Conservation (phyloP, 2,888 invertebrate genomes). For the Scaptomyza tumidula region DNA sequence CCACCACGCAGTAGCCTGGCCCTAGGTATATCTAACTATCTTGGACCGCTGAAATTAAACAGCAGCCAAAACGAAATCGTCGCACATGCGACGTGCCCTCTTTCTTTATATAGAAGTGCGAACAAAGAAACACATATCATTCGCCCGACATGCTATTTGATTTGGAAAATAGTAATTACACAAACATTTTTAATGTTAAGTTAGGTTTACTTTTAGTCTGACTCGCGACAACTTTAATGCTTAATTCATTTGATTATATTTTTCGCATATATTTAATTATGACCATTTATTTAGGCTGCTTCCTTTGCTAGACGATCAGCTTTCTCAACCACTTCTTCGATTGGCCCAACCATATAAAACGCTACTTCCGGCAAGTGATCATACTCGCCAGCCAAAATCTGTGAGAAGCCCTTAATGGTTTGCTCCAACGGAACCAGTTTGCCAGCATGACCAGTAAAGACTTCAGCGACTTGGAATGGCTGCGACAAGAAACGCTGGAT, state of each 20-base stretch:
- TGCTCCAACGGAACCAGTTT: slow-evolving; percentile 94
- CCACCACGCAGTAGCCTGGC: too few species aligned
- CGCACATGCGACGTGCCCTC: too few species aligned
- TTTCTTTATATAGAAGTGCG: too few species aligned
- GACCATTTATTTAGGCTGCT: slow-evolving; percentile 65
- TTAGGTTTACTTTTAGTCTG: slow-evolving; percentile 43
- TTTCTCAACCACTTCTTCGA: slow-evolving; percentile 94
- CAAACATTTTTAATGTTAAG: slow-evolving; percentile 6
- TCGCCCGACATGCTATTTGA: too few species aligned
- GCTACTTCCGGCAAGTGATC: slow-evolving; percentile 98
- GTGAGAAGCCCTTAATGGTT: slow-evolving; percentile 95
- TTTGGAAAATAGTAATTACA: too few species aligned
- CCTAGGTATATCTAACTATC: too few species aligned
- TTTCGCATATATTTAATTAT: slow-evolving; percentile 21
- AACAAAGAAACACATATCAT: too few species aligned
- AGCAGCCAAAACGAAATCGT: too few species aligned
- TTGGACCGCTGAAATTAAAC: too few species aligned
- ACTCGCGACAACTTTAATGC: slow-evolving; percentile 53
- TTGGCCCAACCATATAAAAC: slow-evolving; percentile 98
- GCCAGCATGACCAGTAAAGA: slow-evolving; percentile 96
- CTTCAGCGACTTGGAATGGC: slow-evolving; percentile 96
- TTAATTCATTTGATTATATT: slow-evolving; percentile 54
- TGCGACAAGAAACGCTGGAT: slow-evolving; percentile 97
- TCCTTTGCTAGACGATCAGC: slow-evolving; percentile 87
- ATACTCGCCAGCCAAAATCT: slow-evolving; percentile 92